Base-by-base conservation (phyloP, 2,888 invertebrate genomes). In the Pardosa pseudoannulata region DNA sequence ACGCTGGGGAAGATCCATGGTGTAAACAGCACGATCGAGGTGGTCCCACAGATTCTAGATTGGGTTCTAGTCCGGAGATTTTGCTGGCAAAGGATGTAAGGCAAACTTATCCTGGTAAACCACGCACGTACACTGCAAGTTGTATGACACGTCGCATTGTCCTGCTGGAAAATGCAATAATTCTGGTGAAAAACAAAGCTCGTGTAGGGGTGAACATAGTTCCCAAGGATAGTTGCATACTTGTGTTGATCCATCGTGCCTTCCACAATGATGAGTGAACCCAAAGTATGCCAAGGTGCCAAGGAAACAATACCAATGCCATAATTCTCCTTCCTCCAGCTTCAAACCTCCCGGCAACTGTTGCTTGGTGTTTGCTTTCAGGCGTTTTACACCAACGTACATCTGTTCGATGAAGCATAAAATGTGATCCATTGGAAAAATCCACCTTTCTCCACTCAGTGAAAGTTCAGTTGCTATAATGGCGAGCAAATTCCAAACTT, bases 311-410 rank as follows among this genome's bases (percentile, higher is more conserved):
- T 29, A 2, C 16, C 46, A 28, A 46, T 27, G 46, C 29, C n/a
- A 71, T 71, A 71, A 71, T 71, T 28, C 46, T 71, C 16, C 28
- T n/a, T 11, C 29, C 41, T 71, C 29, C 7, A 46, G 68, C 68
- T 36, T 68, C 19, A 0, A 36, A 36, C 39, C 39, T 68, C 39
- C 0, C 27, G 39, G 39, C 32, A 39, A 39, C 23, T 23, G 68
- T 68, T 39, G 39, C 27, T 39, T n/a, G 36, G 23, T 36, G 68
- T 39, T 68, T 68, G 36, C 39, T 68, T 68, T 68, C 23, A 32
- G 32, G 23, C 13, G 36, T 68, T 68, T 39, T 39, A 46, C 41
- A 16, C 41, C 16, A 16, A 16, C n/a, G n/a, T n/a, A n/a, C n/a
- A n/a, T n/a, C n/a, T n/a, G n/a, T n/a, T n/a, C n/a, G n/a, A n/a